These are phyloP conservation scores for Gymnothorax reevesii DNA, from an alignment of 2,797 vertebrate genomes.

Conservation along the genomic window DNA sequence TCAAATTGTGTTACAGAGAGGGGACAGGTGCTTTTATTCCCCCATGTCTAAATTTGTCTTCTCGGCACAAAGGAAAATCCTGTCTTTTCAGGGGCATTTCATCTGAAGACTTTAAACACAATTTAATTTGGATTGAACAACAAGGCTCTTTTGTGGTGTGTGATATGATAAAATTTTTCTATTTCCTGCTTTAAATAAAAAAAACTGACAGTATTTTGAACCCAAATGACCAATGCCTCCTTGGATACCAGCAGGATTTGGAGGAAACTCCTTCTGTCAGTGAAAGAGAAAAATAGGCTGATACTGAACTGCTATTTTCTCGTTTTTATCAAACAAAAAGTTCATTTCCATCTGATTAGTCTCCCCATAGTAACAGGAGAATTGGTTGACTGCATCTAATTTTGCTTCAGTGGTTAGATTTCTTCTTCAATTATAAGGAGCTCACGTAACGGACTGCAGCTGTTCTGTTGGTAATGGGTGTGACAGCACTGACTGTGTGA, in stretches of 20 bases:
- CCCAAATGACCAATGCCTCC: not conserved
- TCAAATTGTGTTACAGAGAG: conserved; percentile 17
- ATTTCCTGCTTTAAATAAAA: not conserved
- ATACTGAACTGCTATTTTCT: too few species aligned
- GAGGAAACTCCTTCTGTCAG: not conserved
- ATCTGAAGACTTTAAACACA: conserved; percentile 1
- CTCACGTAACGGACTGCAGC: not conserved
- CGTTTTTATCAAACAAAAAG: too few species aligned
- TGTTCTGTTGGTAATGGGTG: conserved; percentile 7
- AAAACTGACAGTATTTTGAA: not conserved
- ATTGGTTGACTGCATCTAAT: not conserved
- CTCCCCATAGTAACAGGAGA: not conserved
- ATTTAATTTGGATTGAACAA: not conserved
- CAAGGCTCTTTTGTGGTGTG: not conserved
- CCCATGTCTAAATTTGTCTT: not conserved
- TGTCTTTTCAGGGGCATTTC: not conserved
- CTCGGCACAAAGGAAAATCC: conserved; percentile 1
- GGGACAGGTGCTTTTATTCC: not conserved
- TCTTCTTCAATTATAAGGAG: not conserved
- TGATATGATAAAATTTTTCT: conserved; percentile 1
- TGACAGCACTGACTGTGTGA: not conserved
- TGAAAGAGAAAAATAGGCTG: not conserved
- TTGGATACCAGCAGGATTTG: not conserved
- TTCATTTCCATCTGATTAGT: not conserved
- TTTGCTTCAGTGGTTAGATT: not conserved